Evolutionary conservation across 1,140 invertebrate genomes (phyloP).

Genomic region (Neodiprion pinetum): DNA sequence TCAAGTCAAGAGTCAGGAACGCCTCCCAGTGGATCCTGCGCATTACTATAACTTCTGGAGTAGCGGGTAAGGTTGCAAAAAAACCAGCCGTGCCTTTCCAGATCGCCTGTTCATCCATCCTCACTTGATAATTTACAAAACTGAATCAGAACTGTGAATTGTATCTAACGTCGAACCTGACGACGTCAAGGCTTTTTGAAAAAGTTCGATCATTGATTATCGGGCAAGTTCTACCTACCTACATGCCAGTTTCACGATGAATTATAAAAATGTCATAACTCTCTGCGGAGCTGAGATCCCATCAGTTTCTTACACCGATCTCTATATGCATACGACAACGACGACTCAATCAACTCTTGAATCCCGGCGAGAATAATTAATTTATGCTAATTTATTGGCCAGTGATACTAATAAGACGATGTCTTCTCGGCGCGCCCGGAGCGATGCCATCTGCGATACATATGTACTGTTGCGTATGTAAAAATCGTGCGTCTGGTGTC

Average conservation of each 20-base stretch:
- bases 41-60: not conserved
- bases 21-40: not conserved
- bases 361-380: not conserved
- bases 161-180: no score
- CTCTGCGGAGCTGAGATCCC: not conserved
- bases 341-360: not conserved
- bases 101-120: no score
- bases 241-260: not conserved
- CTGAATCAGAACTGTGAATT: no score
- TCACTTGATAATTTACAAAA: no score
- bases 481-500: not conserved
- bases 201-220: no score
- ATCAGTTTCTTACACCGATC: not conserved
- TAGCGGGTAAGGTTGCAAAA: not conserved
- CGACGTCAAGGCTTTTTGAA: no score
- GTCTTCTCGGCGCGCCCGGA: not conserved
- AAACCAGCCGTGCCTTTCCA: not conserved
- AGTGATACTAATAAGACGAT: constrained; percentile 3
- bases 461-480: no score
- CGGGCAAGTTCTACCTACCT: not conserved
- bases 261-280: no score
- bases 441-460: no score
- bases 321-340: not conserved
- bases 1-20: not conserved
- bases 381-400: constrained; percentile 1